These are phyloP conservation scores for Malthinus seriepunctatus DNA, from an alignment of 2,888 invertebrate genomes.

Conservation along the genomic window DNA sequence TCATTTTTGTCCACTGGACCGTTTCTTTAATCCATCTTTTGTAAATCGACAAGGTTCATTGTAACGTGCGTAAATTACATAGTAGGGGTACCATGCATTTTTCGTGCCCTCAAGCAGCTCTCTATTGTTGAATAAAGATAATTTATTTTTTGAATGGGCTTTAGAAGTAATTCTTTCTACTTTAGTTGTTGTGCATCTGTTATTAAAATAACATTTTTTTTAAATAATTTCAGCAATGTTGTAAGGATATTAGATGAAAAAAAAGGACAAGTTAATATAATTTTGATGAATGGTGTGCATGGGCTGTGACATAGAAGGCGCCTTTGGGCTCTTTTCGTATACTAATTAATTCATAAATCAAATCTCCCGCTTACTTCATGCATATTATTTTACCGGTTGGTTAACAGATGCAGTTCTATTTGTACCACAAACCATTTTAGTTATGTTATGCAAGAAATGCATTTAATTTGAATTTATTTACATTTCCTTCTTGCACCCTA, in stretches of 20 bases:
- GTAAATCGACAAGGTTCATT: conserved; percentile 32
- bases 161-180: not conserved
- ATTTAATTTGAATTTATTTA: conserved; percentile 13
- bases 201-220: conserved; percentile 21
- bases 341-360: conserved; percentile 44
- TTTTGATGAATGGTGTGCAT: conserved; percentile 31
- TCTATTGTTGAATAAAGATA: conserved; percentile 32
- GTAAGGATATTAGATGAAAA: too few relatives aligned
- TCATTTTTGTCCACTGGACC: conserved; percentile 26
- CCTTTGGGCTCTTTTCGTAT: conserved; percentile 34
- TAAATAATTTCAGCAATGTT: not conserved
- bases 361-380: conserved; percentile 25
- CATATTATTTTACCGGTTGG: conserved; percentile 35
- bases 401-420: conserved; percentile 22
- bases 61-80: conserved; percentile 38
- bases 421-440: conserved; percentile 5
- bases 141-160: conserved; percentile 27
- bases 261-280: conserved; percentile 28
- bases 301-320: conserved; percentile 32
- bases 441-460: conserved; percentile 8
- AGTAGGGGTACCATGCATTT: conserved; percentile 36
- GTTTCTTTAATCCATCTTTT: conserved; percentile 33
- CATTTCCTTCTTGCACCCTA: not conserved
- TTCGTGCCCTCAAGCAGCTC: conserved; percentile 31
- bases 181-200: conserved; percentile 9